Percentiles rank a stretch among this genome's conserved stretches.
Conservation (phyloP, 2,888 invertebrate genomes). For the Gari tellinella region DNA sequence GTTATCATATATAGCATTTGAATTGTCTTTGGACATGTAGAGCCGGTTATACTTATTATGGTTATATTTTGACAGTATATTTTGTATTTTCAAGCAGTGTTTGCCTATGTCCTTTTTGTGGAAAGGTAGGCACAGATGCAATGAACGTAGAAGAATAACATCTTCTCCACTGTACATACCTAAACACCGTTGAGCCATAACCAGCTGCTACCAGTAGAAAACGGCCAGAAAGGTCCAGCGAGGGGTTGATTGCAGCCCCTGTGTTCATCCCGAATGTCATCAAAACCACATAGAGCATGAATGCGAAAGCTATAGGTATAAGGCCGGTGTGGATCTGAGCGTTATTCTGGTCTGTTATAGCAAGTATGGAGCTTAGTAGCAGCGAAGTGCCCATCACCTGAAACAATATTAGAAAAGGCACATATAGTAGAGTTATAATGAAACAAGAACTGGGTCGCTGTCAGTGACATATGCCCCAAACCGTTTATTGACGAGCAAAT, state of each 20-base stretch:
- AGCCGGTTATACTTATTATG: too few relatives aligned
- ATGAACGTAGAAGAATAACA: neutral
- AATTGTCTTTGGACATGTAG: too few relatives aligned
- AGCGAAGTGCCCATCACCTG: conserved; percentile 49
- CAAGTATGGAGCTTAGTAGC: conserved; percentile 45
- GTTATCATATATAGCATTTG: too few relatives aligned
- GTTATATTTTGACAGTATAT: too few relatives aligned
- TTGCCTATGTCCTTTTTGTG: too few relatives aligned
- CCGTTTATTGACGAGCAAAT: too few relatives aligned
- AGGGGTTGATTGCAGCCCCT: conserved; percentile 53
- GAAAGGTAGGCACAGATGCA: too few relatives aligned
- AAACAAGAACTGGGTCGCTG: too few relatives aligned
- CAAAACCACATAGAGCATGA: conserved; percentile 48
- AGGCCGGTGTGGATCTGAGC: conserved; percentile 35
- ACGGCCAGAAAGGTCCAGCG: conserved; percentile 50
- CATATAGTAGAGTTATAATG: too few relatives aligned
- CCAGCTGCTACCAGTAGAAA: conserved; percentile 20
- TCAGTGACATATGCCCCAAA: too few relatives aligned
- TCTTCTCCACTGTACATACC: conserved; percentile 26
- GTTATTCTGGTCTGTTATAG: conserved; percentile 48
- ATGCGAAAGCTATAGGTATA: conserved; percentile 44
- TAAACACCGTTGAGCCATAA: conserved; percentile 55
- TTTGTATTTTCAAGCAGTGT: too few relatives aligned
- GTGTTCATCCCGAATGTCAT: conserved; percentile 52
- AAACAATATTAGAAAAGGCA: too few relatives aligned